These are phyloP conservation scores for Timandra comae DNA, from an alignment of 2,888 invertebrate genomes.

Conservation along the genomic window DNA sequence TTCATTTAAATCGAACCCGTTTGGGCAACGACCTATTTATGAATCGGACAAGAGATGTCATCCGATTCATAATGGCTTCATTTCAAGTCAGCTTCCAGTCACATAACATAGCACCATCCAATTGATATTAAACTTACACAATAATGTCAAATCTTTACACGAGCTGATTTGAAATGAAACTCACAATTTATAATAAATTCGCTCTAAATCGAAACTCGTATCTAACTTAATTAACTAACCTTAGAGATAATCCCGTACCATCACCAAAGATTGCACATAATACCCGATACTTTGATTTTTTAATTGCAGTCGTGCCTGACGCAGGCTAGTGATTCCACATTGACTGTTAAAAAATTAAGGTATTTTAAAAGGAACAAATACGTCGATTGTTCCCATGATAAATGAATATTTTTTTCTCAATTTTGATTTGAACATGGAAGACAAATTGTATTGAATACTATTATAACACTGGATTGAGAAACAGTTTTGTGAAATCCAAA, in stretches of 20 bases:
- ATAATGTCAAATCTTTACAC: slow-evolving; percentile 31
- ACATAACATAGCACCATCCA: slow-evolving; percentile 55
- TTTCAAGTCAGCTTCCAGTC: slow-evolving; percentile 61
- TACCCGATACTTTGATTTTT: slow-evolving; percentile 85
- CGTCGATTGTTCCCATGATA: slow-evolving; percentile 40
- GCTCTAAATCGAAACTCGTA: slow-evolving; percentile 40
- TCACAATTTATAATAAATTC: slow-evolving; percentile 43
- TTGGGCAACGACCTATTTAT: slow-evolving; percentile 44
- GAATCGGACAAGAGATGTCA: slow-evolving; percentile 69
- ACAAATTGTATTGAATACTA: slow-evolving; percentile 38
- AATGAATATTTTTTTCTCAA: slow-evolving; percentile 42
- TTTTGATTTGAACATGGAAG: slow-evolving; percentile 61
- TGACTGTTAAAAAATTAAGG: slow-evolving; percentile 73
- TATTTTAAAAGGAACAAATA: slow-evolving; percentile 57
- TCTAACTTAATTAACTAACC: slow-evolving; percentile 49
- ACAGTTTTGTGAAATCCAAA: slow-evolving; percentile 6
- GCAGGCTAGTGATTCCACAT: slow-evolving; percentile 49
- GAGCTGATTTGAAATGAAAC: slow-evolving; percentile 71
- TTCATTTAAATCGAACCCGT: slow-evolving; percentile 38
- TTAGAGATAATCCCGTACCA: slow-evolving; percentile 75
- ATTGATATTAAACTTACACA: slow-evolving; percentile 19
- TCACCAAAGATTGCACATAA: slow-evolving; percentile 90
- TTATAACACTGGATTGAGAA: slow-evolving; percentile 32
- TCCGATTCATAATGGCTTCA: slow-evolving; percentile 67
- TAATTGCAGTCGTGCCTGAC: slow-evolving; percentile 70